Evolutionary conservation across 2,113 vertebrate genomes (phyloP).

Genomic region (Dendrocopos noguchii): DNA sequence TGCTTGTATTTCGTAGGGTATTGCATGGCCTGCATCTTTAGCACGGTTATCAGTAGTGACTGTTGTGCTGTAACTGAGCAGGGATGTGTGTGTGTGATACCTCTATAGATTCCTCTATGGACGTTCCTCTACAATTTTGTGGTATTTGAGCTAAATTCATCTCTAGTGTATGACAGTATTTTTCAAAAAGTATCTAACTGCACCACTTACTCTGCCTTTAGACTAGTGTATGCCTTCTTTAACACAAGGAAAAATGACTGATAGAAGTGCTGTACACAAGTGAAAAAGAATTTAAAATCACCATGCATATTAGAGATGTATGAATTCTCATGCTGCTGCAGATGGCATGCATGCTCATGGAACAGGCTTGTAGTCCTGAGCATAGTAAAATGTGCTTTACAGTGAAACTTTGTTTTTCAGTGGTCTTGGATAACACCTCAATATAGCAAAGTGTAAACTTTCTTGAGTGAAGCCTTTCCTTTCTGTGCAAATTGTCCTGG

Average conservation of each 20-base stretch:
- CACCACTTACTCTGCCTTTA: slow-evolving; percentile 2
- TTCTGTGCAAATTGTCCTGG: not conserved
- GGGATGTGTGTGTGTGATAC: not conserved
- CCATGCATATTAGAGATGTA: not conserved
- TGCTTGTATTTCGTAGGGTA: not conserved
- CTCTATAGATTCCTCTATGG: not conserved
- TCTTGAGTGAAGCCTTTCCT: not conserved
- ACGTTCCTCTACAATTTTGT: not conserved
- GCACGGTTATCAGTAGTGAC: not conserved
- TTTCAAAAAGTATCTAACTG: not conserved
- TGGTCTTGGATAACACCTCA: not conserved
- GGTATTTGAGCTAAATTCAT: slow-evolving; percentile 1
- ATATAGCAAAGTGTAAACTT: not conserved
- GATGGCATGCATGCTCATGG: not conserved
- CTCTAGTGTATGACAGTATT: not conserved
- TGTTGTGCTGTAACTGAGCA: not conserved
- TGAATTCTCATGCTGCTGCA: not conserved
- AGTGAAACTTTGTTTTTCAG: not conserved
- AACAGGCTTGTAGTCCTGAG: not conserved
- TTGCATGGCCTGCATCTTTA: not conserved
- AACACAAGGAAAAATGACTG: not conserved
- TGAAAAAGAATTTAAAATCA: slow-evolving; percentile 1
- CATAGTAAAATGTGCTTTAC: not conserved
- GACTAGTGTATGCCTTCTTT: not conserved
- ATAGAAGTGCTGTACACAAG: not conserved